These are phyloP conservation scores for Mareca penelope DNA, from an alignment of 2,797 vertebrate genomes.

Conservation along the genomic window DNA sequence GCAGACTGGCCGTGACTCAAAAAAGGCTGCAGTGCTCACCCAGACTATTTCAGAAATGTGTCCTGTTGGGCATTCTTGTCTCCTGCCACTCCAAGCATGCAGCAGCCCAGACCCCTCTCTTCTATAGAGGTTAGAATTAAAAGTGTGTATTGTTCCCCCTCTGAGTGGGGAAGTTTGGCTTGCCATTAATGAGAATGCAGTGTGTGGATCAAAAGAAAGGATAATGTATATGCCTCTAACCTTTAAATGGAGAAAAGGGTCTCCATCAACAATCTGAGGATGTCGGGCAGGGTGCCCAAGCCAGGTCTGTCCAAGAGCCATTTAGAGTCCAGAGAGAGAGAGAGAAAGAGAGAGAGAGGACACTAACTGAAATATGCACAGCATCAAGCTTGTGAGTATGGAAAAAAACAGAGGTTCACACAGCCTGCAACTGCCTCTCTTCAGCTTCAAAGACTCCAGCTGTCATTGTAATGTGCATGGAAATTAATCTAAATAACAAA, in stretches of 20 bases:
- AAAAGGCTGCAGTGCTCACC: accelerated
- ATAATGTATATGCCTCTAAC: not conserved
- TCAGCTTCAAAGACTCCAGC: not conserved
- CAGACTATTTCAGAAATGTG: not conserved
- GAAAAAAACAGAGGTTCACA: not conserved
- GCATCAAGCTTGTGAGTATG: not conserved
- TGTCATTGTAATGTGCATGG: not conserved
- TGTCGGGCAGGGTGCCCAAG: not conserved
- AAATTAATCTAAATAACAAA: not conserved
- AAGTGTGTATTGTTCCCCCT: not conserved
- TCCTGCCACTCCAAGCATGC: not conserved
- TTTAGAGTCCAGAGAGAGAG: not conserved
- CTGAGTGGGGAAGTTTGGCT: not conserved
- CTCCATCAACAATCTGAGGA: not conserved
- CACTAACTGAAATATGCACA: not conserved
- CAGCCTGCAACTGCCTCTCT: not conserved
- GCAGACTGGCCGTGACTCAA: not conserved
- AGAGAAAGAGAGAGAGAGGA: not conserved
- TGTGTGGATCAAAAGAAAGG: not conserved
- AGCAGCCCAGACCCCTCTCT: not conserved
- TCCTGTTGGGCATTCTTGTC: not conserved
- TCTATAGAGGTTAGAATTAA: not conserved
- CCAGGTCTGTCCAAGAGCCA: not conserved
- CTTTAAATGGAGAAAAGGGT: not conserved
- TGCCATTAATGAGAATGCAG: not conserved